Evolutionary conservation across 2,797 vertebrate species (phyloP).

Genomic region (Parauchenoglanis punctatus): DNA sequence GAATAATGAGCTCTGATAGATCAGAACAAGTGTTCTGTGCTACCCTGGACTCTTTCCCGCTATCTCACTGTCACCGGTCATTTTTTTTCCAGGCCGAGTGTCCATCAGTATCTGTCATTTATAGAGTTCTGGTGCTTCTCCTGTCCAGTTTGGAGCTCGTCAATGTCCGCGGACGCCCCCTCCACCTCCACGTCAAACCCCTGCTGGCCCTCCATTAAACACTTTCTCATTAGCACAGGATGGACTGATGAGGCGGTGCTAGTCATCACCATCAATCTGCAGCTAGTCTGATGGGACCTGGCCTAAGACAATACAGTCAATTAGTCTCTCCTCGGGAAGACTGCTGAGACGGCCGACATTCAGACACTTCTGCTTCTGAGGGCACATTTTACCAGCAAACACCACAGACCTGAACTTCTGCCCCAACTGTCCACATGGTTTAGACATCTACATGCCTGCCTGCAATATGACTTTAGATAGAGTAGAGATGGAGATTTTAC

Average conservation of each 20-base stretch:
- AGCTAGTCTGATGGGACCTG: slow-evolving; percentile 67
- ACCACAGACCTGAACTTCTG: slow-evolving; percentile 20
- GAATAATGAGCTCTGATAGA: slow-evolving; percentile 11
- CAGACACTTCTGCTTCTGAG: slow-evolving; percentile 75
- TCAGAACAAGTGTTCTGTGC: not conserved
- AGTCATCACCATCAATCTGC: slow-evolving; percentile 73
- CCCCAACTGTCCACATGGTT: slow-evolving; percentile 15
- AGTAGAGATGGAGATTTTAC: not conserved
- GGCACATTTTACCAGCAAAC: slow-evolving; percentile 66
- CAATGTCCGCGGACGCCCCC: slow-evolving; percentile 22
- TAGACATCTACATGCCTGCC: not conserved
- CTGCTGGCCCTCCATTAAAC: slow-evolving; percentile 62
- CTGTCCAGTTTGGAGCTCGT: slow-evolving; percentile 33
- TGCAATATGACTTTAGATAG: not conserved
- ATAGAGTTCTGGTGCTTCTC: slow-evolving; percentile 16
- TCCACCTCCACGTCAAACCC: slow-evolving; percentile 29
- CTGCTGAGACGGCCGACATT: slow-evolving; percentile 77
- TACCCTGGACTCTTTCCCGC: not conserved
- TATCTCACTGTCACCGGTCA: not conserved
- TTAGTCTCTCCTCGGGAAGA: slow-evolving; percentile 74
- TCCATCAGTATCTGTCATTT: slow-evolving; percentile 27
- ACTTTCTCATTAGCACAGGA: slow-evolving; percentile 75
- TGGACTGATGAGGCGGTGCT: slow-evolving; percentile 70
- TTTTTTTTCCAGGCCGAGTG: not conserved
- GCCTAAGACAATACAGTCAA: slow-evolving; percentile 73